Percentiles rank a stretch among this genome's conserved stretches.
Evolutionary conservation across 2,888 invertebrate species (phyloP).

Genomic region (Nomada ruficornis): DNA sequence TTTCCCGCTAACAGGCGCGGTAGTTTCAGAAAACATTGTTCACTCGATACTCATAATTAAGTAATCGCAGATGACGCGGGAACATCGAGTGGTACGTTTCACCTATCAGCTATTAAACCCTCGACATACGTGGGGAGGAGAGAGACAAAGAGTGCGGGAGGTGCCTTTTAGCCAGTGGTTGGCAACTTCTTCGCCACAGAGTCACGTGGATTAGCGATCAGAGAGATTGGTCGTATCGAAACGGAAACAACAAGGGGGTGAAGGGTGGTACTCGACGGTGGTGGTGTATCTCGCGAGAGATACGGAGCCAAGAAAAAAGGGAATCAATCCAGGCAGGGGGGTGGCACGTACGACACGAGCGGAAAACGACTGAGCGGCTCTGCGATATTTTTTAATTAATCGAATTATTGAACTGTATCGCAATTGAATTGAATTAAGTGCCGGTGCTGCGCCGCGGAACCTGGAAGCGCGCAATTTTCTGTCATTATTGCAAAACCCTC

Average conservation of each 20-base stretch:
- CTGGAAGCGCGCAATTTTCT: constrained; percentile 79
- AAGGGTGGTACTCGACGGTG: background rate
- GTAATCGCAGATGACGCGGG: constrained; percentile 79
- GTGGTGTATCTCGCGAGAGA: constrained; percentile 11
- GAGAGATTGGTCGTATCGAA: background rate
- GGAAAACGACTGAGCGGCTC: constrained; percentile 68
- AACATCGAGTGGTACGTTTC: constrained; percentile 77
- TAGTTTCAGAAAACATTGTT: constrained; percentile 66
- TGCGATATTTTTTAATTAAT: constrained; percentile 83
- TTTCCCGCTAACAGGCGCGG: constrained; percentile 19
- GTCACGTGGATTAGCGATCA: background rate
- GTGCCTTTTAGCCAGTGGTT: constrained; percentile 69
- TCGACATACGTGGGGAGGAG: constrained; percentile 52
- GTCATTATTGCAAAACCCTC: constrained; percentile 75
- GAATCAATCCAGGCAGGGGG: constrained; percentile 24
- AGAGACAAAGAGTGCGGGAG: background rate
- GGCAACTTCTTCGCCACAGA: constrained; percentile 35
- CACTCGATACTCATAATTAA: constrained; percentile 79
- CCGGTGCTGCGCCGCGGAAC: constrained; percentile 73
- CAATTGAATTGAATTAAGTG: constrained; percentile 83
- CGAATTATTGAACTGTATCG: constrained; percentile 84
- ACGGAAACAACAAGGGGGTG: constrained; percentile 13
- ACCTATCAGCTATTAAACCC: constrained; percentile 75
- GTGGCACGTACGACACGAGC: constrained; percentile 47
- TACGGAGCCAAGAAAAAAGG: constrained; percentile 4